A percentile compares a stretch with the other conserved stretches of the same genome.
phyloP scores from a whole-genome alignment of 2,888 invertebrate species.

The Plagodis pulveraria region DNA sequence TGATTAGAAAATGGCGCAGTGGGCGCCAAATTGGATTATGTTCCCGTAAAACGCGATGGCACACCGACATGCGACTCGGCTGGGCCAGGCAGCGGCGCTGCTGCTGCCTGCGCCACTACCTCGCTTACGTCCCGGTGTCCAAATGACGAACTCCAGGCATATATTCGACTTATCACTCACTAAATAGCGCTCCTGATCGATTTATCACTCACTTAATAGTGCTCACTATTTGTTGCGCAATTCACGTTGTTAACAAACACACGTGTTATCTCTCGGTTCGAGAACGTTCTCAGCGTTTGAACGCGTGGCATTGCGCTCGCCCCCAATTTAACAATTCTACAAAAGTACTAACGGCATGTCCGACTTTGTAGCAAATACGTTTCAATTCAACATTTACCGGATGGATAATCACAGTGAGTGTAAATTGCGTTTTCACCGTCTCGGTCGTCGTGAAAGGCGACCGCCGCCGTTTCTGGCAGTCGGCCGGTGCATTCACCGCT shows the following conservation, averaged over 20 bases:
- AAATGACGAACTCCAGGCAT: slow-evolving; percentile 5
- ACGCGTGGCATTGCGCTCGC: slow-evolving; percentile 65
- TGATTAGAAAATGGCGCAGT: slow-evolving; percentile 63
- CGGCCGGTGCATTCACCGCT: slow-evolving; percentile 76
- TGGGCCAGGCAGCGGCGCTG: slow-evolving; percentile 35
- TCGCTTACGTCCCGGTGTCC: slow-evolving; percentile 14
- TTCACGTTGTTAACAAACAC: slow-evolving; percentile 64
- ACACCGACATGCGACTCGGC: slow-evolving; percentile 47
- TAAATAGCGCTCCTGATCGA: slow-evolving; percentile 6
- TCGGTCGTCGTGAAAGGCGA: slow-evolving; percentile 72
- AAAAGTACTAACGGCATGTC: slow-evolving; percentile 13
- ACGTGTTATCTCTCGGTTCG: slow-evolving; percentile 74
- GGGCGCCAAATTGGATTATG: slow-evolving; percentile 63
- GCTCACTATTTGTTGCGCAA: slow-evolving; percentile 61
- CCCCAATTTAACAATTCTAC: slow-evolving; percentile 39
- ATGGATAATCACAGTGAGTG: slow-evolving; percentile 49
- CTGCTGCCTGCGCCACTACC: not conserved
- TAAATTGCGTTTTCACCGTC: slow-evolving; percentile 62
- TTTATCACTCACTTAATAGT: slow-evolving; percentile 47
- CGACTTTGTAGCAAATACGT: slow-evolving; percentile 19
- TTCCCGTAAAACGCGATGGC: slow-evolving; percentile 49
- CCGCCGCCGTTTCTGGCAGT: slow-evolving; percentile 53
- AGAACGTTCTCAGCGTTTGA: slow-evolving; percentile 75
- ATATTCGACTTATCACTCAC: slow-evolving; percentile 10
- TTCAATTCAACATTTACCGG: slow-evolving; percentile 38